Conservation (phyloP, 2,797 vertebrate genomes). For the Pseudomugil gertrudae region DNA sequence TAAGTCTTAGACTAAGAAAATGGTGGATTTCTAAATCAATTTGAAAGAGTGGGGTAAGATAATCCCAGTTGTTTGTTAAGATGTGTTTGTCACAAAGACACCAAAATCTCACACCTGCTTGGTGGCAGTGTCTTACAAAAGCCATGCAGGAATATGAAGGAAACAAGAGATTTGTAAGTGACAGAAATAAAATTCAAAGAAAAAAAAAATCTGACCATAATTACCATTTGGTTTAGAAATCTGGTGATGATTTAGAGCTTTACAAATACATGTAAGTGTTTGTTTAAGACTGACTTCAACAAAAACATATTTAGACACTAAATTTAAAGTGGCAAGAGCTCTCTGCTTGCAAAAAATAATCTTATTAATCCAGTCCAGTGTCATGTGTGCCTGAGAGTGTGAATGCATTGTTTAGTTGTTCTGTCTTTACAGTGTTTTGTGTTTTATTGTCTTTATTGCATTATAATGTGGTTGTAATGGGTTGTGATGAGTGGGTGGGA, state of each 20-base stretch:
- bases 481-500: no score
- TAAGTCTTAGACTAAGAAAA: conserved; percentile 53
- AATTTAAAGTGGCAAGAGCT: conserved; percentile 14
- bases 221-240: not conserved
- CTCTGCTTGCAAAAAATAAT: conserved; percentile 36
- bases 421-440: no score
- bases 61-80: conserved; percentile 63
- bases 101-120: conserved; percentile 59
- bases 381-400: no score
- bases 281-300: not conserved
- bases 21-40: conserved; percentile 65
- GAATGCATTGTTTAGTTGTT: no score
- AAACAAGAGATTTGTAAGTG: not conserved
- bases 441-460: no score
- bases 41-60: conserved; percentile 61
- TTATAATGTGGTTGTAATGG: no score
- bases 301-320: not conserved
- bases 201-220: not conserved
- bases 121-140: conserved; percentile 2
- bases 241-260: not conserved
- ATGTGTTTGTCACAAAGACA: conserved; percentile 59
- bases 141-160: not conserved
- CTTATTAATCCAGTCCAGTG: conserved; percentile 1
- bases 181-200: not conserved
- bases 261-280: not conserved